Conservation (phyloP, 2,113 vertebrate species). For the Nanger granti region DNA sequence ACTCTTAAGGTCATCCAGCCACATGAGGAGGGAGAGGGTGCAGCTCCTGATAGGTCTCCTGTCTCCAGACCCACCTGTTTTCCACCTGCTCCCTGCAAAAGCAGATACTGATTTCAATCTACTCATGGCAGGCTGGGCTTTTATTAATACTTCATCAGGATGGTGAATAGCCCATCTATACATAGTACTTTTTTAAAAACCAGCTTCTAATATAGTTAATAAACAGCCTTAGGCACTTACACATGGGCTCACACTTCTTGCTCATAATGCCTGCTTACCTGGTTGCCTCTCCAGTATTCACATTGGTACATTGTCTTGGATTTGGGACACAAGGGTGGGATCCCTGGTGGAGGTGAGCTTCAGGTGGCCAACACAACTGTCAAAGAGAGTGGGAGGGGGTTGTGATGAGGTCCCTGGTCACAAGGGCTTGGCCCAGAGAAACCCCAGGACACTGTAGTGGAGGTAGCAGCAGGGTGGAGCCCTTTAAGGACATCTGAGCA, state of each 20-base stretch:
- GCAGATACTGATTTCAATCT: neutral
- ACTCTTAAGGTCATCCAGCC: neutral
- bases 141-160: neutral
- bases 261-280: neutral
- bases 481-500: conserved; percentile 62
- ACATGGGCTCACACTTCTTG: neutral
- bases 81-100: neutral
- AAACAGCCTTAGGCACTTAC: neutral
- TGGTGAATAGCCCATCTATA: neutral
- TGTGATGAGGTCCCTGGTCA: neutral
- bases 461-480: neutral
- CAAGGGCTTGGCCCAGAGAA: neutral
- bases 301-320: neutral
- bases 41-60: neutral
- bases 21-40: neutral
- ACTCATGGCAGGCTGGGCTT: neutral
- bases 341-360: neutral
- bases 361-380: neutral
- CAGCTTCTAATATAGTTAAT: neutral
- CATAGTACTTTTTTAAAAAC: neutral
- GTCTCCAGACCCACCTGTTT: neutral
- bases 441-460: neutral
- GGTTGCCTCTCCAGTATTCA: neutral
- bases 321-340: neutral
- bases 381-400: neutral